Conservation (phyloP, 2,113 vertebrate genomes). For the Calonectris borealis region DNA sequence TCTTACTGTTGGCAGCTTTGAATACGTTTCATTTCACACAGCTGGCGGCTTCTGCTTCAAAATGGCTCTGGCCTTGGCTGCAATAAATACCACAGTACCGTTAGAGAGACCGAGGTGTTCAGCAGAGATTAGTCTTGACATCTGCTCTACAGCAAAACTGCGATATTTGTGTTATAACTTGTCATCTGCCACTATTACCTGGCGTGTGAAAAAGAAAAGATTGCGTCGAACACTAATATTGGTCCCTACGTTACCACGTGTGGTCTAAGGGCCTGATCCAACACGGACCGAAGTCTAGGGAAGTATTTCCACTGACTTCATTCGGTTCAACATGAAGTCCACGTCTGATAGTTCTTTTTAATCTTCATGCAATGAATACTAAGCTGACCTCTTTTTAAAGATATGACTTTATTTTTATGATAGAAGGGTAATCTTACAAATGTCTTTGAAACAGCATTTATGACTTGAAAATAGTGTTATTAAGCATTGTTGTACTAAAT, state of each 20-base stretch:
- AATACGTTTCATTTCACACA: constrained; percentile 26
- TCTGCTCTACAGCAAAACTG: background rate
- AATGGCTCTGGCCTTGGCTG: background rate
- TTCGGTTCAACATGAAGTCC: background rate
- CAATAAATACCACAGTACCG: background rate
- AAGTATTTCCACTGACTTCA: background rate
- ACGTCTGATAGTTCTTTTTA: background rate
- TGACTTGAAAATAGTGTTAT: background rate
- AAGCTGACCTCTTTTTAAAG: background rate
- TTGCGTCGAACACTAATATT: background rate
- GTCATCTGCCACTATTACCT: background rate
- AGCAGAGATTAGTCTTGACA: constrained; percentile 11
- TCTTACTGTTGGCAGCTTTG: constrained; percentile 34
- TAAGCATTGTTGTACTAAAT: background rate
- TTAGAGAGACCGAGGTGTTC: background rate
- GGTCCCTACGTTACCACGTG: background rate
- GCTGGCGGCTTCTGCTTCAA: background rate
- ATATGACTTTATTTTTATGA: background rate
- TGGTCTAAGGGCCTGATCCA: background rate
- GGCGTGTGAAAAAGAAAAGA: background rate
- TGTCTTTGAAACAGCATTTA: background rate
- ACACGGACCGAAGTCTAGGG: fast-evolving
- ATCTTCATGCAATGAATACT: background rate
- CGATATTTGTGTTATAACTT: background rate
- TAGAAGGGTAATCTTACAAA: background rate